Base-by-base conservation (phyloP, 2,113 vertebrate species). In the Struthidea cinerea region DNA sequence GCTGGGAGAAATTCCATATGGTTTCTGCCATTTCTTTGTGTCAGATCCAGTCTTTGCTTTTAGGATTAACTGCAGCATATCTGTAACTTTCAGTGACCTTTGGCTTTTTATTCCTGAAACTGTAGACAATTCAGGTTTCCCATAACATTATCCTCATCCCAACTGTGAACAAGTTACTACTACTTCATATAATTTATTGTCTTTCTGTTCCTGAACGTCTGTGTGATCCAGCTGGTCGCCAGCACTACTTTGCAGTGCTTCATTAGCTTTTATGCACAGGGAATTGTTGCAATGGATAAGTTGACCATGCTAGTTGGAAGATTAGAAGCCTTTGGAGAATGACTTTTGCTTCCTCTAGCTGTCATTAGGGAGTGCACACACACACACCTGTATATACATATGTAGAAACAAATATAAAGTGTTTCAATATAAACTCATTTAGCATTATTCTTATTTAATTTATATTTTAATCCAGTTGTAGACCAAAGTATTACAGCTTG, bases 151-250 rank as follows among this genome's bases (percentile, higher is more conserved):
- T 90, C 94, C 89, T 97, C 92, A 93, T 96, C 95, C 93, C 71
- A 70, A 84, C 96, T 96, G 96, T 90, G 96, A 97, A 96, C 85
- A 97, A 93, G 22, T 95, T 96, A 94, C 85, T 97, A 93, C 84
- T 96, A 49, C 93, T 94, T 87, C 63, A 92, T 96, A 32, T 95
- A 95, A 95, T 97, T 98, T 97, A 97, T 97, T 97, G 63, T 95
- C 84, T 76, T 95, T 95, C 64, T 92, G 75, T 91, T 84, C 83
- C 71, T 84, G 69, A 84, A 64, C 13, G 7, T 92, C 86, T 94
- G 67, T 88, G 61, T 78, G 79, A 87, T 52, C 33, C 39, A 44
- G 75, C 92, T 96, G 84, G 33, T 94, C 39, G 8, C 76, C 92
- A 95, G 84, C 77, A 16, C 81, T 93, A 56, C 83, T 90, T 94